Evolutionary conservation across 2,888 invertebrate species (phyloP).

Genomic region (Mesoligia furuncula): DNA sequence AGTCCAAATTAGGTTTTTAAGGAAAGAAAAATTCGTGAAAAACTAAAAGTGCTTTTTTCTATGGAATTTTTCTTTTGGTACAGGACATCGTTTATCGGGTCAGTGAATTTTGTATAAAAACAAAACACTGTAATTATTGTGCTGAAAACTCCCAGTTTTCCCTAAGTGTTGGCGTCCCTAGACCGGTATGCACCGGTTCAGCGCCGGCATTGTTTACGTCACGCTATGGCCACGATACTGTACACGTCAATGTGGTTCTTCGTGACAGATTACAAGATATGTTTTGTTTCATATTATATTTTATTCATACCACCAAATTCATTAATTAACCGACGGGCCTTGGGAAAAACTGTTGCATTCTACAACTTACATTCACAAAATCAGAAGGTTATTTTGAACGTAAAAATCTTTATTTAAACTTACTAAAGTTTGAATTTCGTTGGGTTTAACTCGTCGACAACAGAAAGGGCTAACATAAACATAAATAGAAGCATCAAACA

Average conservation of each 20-base stretch:
- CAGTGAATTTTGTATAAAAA: not conserved
- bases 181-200: conserved; percentile 50
- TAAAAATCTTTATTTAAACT: conserved; percentile 20
- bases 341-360: conserved; percentile 31
- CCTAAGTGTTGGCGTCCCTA: conserved; percentile 31
- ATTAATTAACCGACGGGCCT: conserved; percentile 39
- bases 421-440: not conserved
- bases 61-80: not conserved
- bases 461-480: not conserved
- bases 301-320: conserved; percentile 46
- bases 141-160: conserved; percentile 14
- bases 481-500: conserved; percentile 29
- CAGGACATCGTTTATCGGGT: not conserved
- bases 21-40: too few species aligned
- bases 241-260: conserved; percentile 57
- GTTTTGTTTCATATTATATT: conserved; percentile 24
- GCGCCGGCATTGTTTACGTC: conserved; percentile 66
- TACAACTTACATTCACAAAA: conserved; percentile 39
- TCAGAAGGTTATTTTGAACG: conserved; percentile 30
- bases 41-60: not conserved
- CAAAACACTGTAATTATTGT: not conserved
- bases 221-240: conserved; percentile 56
- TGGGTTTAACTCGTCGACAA: not conserved
- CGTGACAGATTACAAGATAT: conserved; percentile 44
- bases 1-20: too few species aligned